Evolutionary conservation across 1,140 invertebrate genomes (phyloP).

Genomic region (Drosophila arizonae): DNA sequence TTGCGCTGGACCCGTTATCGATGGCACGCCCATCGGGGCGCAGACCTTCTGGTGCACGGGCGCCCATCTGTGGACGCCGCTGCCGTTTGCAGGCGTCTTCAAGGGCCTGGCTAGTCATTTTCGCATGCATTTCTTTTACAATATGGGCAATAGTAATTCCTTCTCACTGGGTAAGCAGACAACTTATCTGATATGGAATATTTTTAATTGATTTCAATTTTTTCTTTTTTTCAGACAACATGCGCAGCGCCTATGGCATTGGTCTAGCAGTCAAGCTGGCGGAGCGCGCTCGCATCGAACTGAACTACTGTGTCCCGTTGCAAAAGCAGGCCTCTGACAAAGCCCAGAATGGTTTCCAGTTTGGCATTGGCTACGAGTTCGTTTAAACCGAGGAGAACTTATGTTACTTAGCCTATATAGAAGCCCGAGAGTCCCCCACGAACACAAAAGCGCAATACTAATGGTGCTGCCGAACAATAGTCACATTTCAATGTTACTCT

Average conservation of each 20-base stretch:
- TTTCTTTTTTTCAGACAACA: conserved; percentile 57
- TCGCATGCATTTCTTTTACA: conserved; percentile 81
- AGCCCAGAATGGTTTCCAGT: conserved; percentile 70
- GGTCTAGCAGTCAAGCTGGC: conserved; percentile 78
- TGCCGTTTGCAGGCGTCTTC: conserved; percentile 75
- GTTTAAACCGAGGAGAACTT: conserved; percentile 50
- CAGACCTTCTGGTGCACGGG: conserved; percentile 79
- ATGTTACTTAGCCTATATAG: conserved; percentile 33
- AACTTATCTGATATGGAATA: not conserved
- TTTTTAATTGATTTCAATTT: not conserved
- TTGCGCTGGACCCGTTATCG: conserved; percentile 71
- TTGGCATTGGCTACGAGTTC: conserved; percentile 82
- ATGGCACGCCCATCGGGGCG: conserved; percentile 75
- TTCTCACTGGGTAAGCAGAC: conserved; percentile 63
- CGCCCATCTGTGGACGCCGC: conserved; percentile 74
- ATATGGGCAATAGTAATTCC: conserved; percentile 75
- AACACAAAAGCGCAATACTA: conserved; percentile 3
- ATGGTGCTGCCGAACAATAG: conserved; percentile 20
- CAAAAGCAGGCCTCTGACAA: conserved; percentile 59
- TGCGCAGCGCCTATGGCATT: conserved; percentile 74
- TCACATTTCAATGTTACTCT: conserved; percentile 30
- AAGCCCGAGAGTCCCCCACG: conserved; percentile 53
- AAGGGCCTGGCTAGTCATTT: conserved; percentile 77
- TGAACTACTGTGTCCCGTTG: conserved; percentile 80
- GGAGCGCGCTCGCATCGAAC: conserved; percentile 79